Percentiles rank a stretch among this genome's conserved stretches.
phyloP scores from a whole-genome alignment of 2,797 vertebrate genomes.

The Heliangelus exortis region DNA sequence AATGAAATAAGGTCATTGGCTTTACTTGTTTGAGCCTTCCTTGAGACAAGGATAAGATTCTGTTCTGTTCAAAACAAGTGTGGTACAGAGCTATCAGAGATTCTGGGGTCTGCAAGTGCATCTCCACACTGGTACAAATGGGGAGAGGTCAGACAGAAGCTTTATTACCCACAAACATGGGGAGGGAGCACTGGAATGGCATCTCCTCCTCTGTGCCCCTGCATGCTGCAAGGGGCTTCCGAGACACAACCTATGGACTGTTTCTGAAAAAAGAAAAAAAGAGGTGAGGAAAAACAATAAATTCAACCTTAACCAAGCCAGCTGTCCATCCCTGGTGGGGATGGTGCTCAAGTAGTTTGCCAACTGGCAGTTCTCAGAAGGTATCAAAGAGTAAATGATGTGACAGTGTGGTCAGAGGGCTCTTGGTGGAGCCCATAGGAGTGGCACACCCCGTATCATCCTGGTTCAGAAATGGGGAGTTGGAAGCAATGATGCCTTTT shows the following conservation, averaged over 20 bases:
- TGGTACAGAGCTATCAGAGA: not conserved
- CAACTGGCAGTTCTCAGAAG: not conserved
- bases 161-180: not conserved
- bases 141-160: not conserved
- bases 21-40: not conserved
- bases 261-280: not conserved
- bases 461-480: not conserved
- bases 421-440: not conserved
- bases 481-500: not conserved
- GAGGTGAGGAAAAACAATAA: not conserved
- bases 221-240: not conserved
- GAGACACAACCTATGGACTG: not conserved
- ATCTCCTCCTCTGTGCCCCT: not conserved
- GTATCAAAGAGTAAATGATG: not conserved
- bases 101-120: fast-evolving
- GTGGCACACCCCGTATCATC: not conserved
- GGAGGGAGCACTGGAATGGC: not conserved
- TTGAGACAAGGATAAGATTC: not conserved
- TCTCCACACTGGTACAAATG: fast-evolving
- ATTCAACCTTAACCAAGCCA: not conserved
- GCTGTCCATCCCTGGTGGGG: not conserved
- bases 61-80: not conserved
- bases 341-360: not conserved
- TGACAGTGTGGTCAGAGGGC: not conserved
- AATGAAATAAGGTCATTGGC: not conserved